Percentiles rank a stretch among this genome's conserved stretches.
Conservation (phyloP, 1,140 invertebrate genomes). For the Macrobrachium nipponense region DNA sequence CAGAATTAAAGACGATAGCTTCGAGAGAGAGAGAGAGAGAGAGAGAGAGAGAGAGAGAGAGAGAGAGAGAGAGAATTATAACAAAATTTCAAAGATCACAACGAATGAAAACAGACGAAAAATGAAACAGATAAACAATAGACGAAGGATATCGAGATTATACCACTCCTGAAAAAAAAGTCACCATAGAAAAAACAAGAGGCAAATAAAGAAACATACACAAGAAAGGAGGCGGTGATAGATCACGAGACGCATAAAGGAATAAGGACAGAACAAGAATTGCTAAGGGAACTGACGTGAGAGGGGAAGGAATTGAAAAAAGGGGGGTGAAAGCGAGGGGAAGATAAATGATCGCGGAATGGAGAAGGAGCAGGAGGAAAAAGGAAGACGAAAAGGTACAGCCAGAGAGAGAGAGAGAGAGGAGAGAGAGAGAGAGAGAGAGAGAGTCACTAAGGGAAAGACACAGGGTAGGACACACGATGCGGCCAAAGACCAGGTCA, state of each 20-base stretch:
- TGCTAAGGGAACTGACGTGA: too few species aligned
- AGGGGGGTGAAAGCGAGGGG: not conserved
- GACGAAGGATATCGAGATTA: not conserved
- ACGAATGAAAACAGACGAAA: not conserved
- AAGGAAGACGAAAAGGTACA: not conserved
- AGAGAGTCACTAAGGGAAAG: too few species aligned
- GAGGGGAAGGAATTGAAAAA: not conserved
- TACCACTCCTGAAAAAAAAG: not conserved
- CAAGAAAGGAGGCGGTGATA: not conserved
- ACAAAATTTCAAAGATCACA: not conserved
- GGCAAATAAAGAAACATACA: not conserved
- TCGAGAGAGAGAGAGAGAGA: not conserved
- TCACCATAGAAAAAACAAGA: too few species aligned
- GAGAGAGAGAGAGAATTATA: not conserved
- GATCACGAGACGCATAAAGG: not conserved
- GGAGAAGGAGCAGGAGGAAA: not conserved
- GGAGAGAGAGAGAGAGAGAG: not conserved
- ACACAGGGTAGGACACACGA: too few species aligned
- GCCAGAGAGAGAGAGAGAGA: not conserved
- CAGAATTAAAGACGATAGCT: not conserved
- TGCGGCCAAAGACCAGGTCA: not conserved
- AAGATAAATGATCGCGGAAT: too few species aligned
- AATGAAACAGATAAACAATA: not conserved
- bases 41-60: not conserved
- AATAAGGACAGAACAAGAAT: not conserved